phyloP scores from a whole-genome alignment of 2,888 invertebrate genomes.

The Anorthoa munda region DNA sequence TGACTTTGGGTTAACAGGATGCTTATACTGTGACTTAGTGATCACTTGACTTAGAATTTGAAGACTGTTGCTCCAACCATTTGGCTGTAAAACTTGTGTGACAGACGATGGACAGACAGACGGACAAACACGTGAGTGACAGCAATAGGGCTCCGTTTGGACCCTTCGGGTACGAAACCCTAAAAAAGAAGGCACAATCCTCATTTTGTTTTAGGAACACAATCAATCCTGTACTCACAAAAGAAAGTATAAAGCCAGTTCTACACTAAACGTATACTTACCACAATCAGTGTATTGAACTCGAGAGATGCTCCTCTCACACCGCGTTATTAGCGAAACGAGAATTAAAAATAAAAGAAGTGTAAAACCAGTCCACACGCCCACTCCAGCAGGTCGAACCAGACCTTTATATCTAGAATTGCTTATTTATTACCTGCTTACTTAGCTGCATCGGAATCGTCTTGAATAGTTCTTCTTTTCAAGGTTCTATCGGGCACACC shows the following conservation, averaged over 20 bases:
- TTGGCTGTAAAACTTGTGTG: too few species aligned
- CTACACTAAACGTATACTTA: slow-evolving; percentile 49
- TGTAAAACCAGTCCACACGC: slow-evolving; percentile 73
- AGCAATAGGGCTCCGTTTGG: too few species aligned
- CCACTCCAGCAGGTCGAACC: slow-evolving; percentile 73
- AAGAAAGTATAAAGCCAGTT: slow-evolving; percentile 37
- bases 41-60: too few species aligned
- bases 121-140: too few species aligned
- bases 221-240: slow-evolving; percentile 26
- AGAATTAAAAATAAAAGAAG: slow-evolving; percentile 72
- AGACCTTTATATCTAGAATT: slow-evolving; percentile 75
- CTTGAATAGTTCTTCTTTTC: slow-evolving; percentile 54
- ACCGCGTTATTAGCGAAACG: slow-evolving; percentile 80
- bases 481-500: slow-evolving; percentile 63
- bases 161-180: too few species aligned
- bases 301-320: slow-evolving; percentile 73
- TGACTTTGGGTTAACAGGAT: too few species aligned
- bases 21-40: too few species aligned
- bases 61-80: too few species aligned
- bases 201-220: slow-evolving; percentile 43
- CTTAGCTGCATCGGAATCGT: slow-evolving; percentile 54
- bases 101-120: too few species aligned
- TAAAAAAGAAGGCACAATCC: neutral
- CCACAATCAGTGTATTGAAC: slow-evolving; percentile 75
- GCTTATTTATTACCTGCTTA: slow-evolving; percentile 78